phyloP scores from a whole-genome alignment of 2,113 vertebrate species.

The Scomber colias region DNA sequence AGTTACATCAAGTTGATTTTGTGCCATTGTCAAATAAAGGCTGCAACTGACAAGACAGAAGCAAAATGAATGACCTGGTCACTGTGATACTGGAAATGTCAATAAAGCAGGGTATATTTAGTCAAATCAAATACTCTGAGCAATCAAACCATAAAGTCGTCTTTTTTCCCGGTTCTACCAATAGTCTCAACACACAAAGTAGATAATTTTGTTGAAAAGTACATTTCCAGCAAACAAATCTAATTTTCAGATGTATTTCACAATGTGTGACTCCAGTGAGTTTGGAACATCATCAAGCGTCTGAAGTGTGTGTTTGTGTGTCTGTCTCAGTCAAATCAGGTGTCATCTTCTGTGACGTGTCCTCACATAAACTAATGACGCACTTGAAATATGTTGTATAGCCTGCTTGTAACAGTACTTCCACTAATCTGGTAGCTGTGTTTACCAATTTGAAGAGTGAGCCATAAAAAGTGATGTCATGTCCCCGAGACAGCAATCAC shows the following conservation, averaged over 20 bases:
- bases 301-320: not conserved
- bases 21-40: slow-evolving; percentile 11
- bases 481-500: slow-evolving; percentile 29
- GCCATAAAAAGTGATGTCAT: slow-evolving; percentile 67
- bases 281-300: slow-evolving; percentile 8
- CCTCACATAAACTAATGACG: slow-evolving; percentile 43
- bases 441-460: slow-evolving; percentile 43
- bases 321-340: slow-evolving; percentile 33
- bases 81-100: slow-evolving; percentile 10
- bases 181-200: not conserved
- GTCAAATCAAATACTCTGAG: not conserved
- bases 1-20: slow-evolving; percentile 13
- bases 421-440: slow-evolving; percentile 27
- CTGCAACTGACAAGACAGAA: not conserved
- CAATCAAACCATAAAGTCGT: not conserved
- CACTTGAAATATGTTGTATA: slow-evolving; percentile 25
- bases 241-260: not conserved
- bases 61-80: not conserved
- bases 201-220: not conserved
- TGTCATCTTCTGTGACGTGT: slow-evolving; percentile 47
- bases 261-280: not conserved
- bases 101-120: slow-evolving; percentile 4
- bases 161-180: not conserved
- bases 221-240: not conserved
- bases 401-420: slow-evolving; percentile 52